Base-by-base conservation (phyloP, 1,140 invertebrate genomes). In the Drosophila sucinea region DNA sequence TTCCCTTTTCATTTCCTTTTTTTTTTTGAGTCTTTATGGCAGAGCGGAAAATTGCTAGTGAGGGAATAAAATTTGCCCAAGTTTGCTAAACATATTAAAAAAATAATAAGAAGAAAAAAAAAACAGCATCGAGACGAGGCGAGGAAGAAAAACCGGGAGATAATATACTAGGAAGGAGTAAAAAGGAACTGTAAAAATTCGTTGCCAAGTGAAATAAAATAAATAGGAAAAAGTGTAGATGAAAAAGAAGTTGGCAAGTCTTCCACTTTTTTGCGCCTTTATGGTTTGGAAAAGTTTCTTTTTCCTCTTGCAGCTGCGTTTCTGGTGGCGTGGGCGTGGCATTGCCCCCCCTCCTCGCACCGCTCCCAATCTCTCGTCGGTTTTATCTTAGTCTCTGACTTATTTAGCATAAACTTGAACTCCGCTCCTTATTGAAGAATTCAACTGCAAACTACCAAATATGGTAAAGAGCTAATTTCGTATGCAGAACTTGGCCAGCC, bases 1-100 rank as follows among this genome's bases (percentile, higher is more conserved):
- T 57, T 57, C 2, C 23, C 5, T 23, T 5, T 25, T 1, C 38
- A 8, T 58, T 38, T 35, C 17, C 30, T 23, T 23, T 23, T 57
- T 71, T 47, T 25, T 47, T 47, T 82, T 73, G 82, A 86, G 79
- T 86, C 80, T 87, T 87, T 87, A 87, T 86, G 83, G 83, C 83
- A 83, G 76, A 76, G 83, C 79, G 76, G 83, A 86, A 86, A 86
- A 89, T 87, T 87, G 84, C 79, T 77, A 73, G 57, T 67, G 64
- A 47, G 67, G 47, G 54, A 68, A 73, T 73, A 79, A 79, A 78
- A 80, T 77, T 77, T 77, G 67, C 67, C 67, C 76, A 89, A 87
- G 83, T 87, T 89, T 83, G 78, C 80, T 70, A 86, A 87, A 83
- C 84, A 87, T 83, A 89, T 87, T 87, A 83, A 89, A 89, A 83